Percentiles rank a stretch among this genome's conserved stretches.
Conservation (phyloP, 2,113 vertebrate species). For the Amblyopsis rosae region DNA sequence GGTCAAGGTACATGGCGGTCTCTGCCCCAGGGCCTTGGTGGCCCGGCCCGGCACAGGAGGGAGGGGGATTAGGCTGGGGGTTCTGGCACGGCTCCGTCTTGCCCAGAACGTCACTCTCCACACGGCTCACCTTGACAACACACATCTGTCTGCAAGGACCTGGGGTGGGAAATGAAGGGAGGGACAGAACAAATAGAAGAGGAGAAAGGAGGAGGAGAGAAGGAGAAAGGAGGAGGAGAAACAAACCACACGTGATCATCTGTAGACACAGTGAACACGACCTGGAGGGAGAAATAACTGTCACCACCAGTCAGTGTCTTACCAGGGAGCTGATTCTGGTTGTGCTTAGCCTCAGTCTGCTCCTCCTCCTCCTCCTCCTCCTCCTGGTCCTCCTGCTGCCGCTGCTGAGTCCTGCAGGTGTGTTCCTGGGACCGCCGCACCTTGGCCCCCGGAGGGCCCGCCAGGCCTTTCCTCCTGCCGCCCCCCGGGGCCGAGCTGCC, state of each 20-base stretch:
- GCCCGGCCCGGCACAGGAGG: slow-evolving; percentile 20
- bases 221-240: background rate
- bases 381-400: slow-evolving; percentile 38
- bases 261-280: slow-evolving; percentile 9
- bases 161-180: slow-evolving; percentile 17
- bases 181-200: slow-evolving; percentile 7
- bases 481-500: slow-evolving; percentile 53
- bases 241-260: background rate
- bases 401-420: slow-evolving; percentile 20
- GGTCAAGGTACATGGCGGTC: slow-evolving; percentile 21
- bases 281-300: background rate
- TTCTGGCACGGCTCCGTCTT: slow-evolving; percentile 23
- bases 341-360: slow-evolving; percentile 43
- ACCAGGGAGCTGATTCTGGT: slow-evolving; percentile 61
- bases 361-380: slow-evolving; percentile 49
- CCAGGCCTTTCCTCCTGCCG: slow-evolving; percentile 61
- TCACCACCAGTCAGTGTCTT: slow-evolving; percentile 36
- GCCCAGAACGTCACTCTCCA: slow-evolving; percentile 63
- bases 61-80: slow-evolving; percentile 17
- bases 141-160: slow-evolving; percentile 77
- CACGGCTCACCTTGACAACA: slow-evolving; percentile 78
- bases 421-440: slow-evolving; percentile 42
- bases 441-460: slow-evolving; percentile 54
- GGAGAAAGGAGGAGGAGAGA: background rate
- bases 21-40: slow-evolving; percentile 38